Evolutionary conservation across 2,888 invertebrate species (phyloP).

Genomic region (Eurytoma adleriae): DNA sequence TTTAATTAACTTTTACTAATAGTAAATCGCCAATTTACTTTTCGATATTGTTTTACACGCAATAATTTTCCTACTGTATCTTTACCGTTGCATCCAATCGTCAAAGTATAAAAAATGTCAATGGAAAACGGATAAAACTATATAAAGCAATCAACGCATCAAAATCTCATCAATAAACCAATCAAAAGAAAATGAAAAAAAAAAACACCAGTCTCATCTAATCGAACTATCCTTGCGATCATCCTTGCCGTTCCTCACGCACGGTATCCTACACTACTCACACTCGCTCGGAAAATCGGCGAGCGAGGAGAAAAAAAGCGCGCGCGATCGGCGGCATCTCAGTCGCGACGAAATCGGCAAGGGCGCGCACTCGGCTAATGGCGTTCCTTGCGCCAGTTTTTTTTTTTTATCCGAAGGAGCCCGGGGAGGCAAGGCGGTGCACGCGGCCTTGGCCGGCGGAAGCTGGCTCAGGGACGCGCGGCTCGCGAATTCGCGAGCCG

Average conservation of each 20-base stretch:
- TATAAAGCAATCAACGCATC: too few relatives aligned
- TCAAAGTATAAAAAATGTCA: too few relatives aligned
- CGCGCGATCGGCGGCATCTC: too few relatives aligned
- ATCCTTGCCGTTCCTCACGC: slow-evolving; percentile 30
- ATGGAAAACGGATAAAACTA: too few relatives aligned
- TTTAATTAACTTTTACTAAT: too few relatives aligned
- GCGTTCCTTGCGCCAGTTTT: slow-evolving; percentile 66
- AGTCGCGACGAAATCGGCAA: slow-evolving; percentile 19
- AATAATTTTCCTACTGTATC: too few relatives aligned
- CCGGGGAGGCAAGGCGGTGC: not conserved
- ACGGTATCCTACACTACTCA: not conserved
- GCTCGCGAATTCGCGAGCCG: slow-evolving; percentile 63
- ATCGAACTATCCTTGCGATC: slow-evolving; percentile 30
- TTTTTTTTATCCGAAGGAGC: not conserved
- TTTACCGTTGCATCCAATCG: too few relatives aligned
- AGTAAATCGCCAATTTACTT: too few relatives aligned
- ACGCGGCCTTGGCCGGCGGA: slow-evolving; percentile 61
- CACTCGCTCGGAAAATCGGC: not conserved
- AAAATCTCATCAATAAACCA: not conserved
- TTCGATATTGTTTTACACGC: too few relatives aligned
- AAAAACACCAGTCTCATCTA: not conserved
- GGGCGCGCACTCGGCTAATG: slow-evolving; percentile 61
- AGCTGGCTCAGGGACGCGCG: slow-evolving; percentile 70
- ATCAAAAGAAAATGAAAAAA: not conserved
- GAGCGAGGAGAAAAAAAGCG: too few relatives aligned